phyloP scores from a whole-genome alignment of 2,888 invertebrate species.

The Portevinia maculata region DNA sequence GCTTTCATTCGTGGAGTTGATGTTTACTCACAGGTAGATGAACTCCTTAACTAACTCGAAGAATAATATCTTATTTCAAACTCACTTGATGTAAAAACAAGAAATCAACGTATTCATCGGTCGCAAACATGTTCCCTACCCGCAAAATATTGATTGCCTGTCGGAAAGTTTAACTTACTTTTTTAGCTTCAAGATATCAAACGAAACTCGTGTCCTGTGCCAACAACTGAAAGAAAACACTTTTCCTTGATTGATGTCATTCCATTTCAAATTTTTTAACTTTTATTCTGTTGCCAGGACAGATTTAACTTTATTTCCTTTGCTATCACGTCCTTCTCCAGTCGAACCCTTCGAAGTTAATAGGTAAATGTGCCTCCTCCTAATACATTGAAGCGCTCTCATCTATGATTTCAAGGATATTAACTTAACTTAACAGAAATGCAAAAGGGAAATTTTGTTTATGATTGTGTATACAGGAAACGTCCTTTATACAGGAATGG shows the following conservation, averaged over 20 bases:
- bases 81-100: too few relatives aligned
- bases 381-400: constrained; percentile 55
- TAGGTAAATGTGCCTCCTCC: constrained; percentile 43
- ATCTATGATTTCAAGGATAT: constrained; percentile 63
- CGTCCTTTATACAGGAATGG: constrained; percentile 58
- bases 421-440: constrained; percentile 53
- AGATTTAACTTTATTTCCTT: constrained; percentile 57
- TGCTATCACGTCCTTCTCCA: constrained; percentile 7
- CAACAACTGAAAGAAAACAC: constrained; percentile 46
- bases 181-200: constrained; percentile 66
- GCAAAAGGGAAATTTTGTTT: constrained; percentile 67
- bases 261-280: constrained; percentile 58
- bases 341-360: constrained; percentile 23
- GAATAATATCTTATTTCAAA: too few relatives aligned
- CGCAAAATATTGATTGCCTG: too few relatives aligned
- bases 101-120: too few relatives aligned
- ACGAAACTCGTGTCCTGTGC: too few relatives aligned
- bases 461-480: constrained; percentile 58
- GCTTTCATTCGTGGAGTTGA: too few relatives aligned
- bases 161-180: too few relatives aligned
- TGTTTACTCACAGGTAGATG: too few relatives aligned
- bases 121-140: too few relatives aligned
- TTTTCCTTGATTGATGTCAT: constrained; percentile 67
- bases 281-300: constrained; percentile 60
- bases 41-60: too few relatives aligned